Evolutionary conservation across 2,113 vertebrate species (phyloP).

Genomic region (Megaceryle torquata): DNA sequence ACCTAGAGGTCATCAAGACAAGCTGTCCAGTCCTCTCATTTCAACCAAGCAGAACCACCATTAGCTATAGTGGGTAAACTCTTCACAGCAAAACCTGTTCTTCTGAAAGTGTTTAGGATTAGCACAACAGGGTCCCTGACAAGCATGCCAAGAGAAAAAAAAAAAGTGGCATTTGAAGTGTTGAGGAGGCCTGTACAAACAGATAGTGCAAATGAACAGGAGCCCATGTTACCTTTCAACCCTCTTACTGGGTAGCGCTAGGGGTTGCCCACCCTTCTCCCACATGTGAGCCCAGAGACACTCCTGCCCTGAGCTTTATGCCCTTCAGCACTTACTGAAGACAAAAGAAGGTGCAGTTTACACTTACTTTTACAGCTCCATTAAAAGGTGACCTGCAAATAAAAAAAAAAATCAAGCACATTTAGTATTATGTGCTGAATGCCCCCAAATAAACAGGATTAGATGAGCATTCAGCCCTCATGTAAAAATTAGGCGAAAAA

Average conservation of each 20-base stretch:
- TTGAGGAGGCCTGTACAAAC: background rate
- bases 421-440: slow-evolving; percentile 64
- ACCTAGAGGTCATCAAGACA: background rate
- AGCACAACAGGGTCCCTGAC: background rate
- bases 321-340: slow-evolving; percentile 51
- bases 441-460: slow-evolving; percentile 52
- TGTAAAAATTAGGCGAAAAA: background rate
- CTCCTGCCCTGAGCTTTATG: slow-evolving; percentile 14
- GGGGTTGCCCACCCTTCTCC: slow-evolving; percentile 39
- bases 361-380: slow-evolving; percentile 71
- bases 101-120: background rate
- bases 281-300: slow-evolving; percentile 15
- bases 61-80: background rate
- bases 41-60: background rate
- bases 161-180: background rate
- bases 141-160: background rate
- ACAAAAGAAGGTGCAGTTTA: slow-evolving; percentile 64
- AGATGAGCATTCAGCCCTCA: slow-evolving; percentile 52
- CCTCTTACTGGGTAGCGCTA: background rate
- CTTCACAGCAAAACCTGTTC: background rate
- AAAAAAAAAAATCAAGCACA: slow-evolving; percentile 66
- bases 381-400: slow-evolving; percentile 70
- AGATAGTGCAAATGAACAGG: background rate
- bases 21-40: background rate
- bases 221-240: slow-evolving; percentile 2